Evolutionary conservation across 2,888 invertebrate species (phyloP).

Genomic region (Lordiphosa fenestrarum): DNA sequence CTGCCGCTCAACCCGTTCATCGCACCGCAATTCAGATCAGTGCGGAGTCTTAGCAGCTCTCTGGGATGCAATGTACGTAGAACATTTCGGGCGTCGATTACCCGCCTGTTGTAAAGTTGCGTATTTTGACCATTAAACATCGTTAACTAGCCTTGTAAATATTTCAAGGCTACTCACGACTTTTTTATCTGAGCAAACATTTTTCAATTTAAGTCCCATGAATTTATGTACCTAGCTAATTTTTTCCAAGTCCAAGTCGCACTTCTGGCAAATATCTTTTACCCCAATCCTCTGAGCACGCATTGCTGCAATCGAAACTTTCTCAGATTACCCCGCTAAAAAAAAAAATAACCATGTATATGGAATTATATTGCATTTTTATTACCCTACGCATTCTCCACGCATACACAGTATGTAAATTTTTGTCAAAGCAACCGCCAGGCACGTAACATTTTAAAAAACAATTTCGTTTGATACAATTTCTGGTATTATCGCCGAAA

Average conservation of each 20-base stretch:
- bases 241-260: constrained; percentile 5
- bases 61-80: no score
- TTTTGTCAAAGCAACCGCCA: constrained; percentile 44
- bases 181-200: no score
- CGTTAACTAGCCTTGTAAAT: no score
- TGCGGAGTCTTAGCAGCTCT: no score
- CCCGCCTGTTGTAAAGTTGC: no score
- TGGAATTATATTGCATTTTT: constrained; percentile 73
- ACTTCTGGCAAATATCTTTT: constrained; percentile 4
- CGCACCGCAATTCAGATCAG: no score
- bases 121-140: no score
- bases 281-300: constrained; percentile 1
- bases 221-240: no score
- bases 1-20: no score
- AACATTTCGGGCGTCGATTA: no score
- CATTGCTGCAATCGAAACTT: constrained; percentile 47
- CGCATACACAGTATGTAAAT: not conserved
- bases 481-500: constrained; percentile 58
- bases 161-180: no score
- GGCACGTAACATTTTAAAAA: constrained; percentile 71
- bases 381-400: constrained; percentile 48
- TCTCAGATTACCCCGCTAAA: constrained; percentile 25
- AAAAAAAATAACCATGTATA: constrained; percentile 30
- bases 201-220: no score
- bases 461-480: constrained; percentile 61